Conservation (phyloP, 37 sponge, comb jelly and placozoan genomes). For the Cladorhizidae sp. region DNA sequence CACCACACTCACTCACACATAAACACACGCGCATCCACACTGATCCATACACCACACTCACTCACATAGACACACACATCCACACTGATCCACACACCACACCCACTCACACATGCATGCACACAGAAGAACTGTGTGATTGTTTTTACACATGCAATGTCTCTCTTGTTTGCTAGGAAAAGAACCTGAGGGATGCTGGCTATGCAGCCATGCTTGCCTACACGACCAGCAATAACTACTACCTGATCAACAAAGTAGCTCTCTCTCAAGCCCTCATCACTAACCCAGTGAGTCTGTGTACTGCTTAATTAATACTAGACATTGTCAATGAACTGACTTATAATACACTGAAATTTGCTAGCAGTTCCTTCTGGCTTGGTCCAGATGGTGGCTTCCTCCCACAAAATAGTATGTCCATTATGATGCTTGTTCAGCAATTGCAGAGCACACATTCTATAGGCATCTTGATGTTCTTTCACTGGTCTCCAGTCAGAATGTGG, state of each 20-base stretch:
- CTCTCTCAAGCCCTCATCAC: constrained; percentile 9
- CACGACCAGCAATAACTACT: neutral
- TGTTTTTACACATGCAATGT: no score
- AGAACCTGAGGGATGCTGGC: neutral
- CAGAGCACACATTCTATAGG: no score
- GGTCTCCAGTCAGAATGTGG: no score
- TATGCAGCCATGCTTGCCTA: constrained; percentile 26
- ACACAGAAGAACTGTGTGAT: no score
- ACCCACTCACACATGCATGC: neutral
- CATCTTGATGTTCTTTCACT: no score
- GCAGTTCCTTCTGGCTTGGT: no score
- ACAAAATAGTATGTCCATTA: no score
- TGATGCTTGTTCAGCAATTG: no score
- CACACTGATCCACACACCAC: neutral
- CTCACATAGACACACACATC: neutral
- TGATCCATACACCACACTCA: neutral
- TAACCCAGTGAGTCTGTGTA: constrained; percentile 16
- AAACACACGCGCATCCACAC: neutral
- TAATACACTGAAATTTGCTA: no score
- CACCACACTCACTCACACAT: neutral
- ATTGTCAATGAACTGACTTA: no score
- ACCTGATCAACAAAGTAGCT: neutral
- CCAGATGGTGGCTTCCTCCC: no score
- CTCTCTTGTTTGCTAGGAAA: constrained; percentile 1
- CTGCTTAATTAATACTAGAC: no score